These are phyloP conservation scores for Lucilia cuprina DNA, from an alignment of 1,140 invertebrate species.

Conservation along the genomic window DNA sequence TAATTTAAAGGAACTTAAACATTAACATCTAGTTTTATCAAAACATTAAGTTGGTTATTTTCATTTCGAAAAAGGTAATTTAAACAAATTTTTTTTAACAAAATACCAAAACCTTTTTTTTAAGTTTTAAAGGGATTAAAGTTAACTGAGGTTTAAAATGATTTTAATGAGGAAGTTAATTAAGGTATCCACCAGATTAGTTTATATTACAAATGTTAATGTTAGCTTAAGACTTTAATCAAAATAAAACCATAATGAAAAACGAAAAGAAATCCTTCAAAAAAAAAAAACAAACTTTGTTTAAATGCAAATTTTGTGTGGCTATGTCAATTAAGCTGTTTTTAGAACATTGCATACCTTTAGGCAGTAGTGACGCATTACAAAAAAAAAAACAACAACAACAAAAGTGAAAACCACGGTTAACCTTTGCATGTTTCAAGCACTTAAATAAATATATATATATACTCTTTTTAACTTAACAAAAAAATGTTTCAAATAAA, in stretches of 20 bases:
- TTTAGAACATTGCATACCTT: conserved; percentile 5
- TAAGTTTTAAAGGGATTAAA: too few relatives aligned
- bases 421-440: background rate
- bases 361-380: background rate
- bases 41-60: background rate
- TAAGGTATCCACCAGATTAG: too few relatives aligned
- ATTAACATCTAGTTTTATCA: background rate
- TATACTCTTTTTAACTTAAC: too few relatives aligned
- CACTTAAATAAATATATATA: background rate
- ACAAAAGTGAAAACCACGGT: background rate
- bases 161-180: too few relatives aligned
- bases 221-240: too few relatives aligned
- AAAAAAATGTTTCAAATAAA: too few relatives aligned
- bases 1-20: background rate
- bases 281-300: too few relatives aligned
- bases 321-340: background rate
- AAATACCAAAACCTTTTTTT: too few relatives aligned
- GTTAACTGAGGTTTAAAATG: too few relatives aligned
- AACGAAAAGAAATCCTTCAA: too few relatives aligned
- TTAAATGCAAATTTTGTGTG: background rate
- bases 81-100: background rate
- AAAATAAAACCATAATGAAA: too few relatives aligned
- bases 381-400: background rate
- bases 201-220: too few relatives aligned
- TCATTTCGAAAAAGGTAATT: background rate